A percentile compares a stretch with the other conserved stretches of the same genome.
Conservation (phyloP, 2,113 vertebrate genomes). For the Trematomus loennbergii region DNA sequence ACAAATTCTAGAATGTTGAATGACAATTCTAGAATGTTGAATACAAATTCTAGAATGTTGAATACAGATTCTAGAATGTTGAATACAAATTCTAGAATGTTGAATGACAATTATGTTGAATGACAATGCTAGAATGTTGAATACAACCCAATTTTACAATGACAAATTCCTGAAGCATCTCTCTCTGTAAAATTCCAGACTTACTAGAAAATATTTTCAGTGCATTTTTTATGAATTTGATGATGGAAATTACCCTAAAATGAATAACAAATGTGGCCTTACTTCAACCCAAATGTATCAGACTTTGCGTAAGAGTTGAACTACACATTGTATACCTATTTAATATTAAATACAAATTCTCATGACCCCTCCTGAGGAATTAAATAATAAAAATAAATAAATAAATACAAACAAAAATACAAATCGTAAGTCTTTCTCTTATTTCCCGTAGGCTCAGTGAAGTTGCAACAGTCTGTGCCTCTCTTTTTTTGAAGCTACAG, state of each 20-base stretch:
- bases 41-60: too few relatives aligned
- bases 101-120: too few relatives aligned
- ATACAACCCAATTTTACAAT: too few relatives aligned
- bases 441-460: conserved; percentile 11
- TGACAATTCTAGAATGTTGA: too few relatives aligned
- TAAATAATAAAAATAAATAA: not conserved
- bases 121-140: too few relatives aligned
- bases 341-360: not conserved
- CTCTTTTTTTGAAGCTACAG: conserved; percentile 48
- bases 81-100: too few relatives aligned
- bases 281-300: not conserved
- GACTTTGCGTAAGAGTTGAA: too few relatives aligned
- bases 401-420: conserved; percentile 2
- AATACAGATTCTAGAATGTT: too few relatives aligned
- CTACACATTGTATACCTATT: not conserved
- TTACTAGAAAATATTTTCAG: not conserved
- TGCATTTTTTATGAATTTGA: not conserved
- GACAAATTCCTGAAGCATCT: not conserved
- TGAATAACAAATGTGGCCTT: not conserved
- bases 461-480: conserved; percentile 18
- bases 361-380: not conserved
- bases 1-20: too few relatives aligned
- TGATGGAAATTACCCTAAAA: conserved; percentile 1
- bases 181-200: too few relatives aligned
- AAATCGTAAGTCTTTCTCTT: not conserved